Evolutionary conservation across 2,888 invertebrate genomes (phyloP).

Genomic region (Catonia carolina): DNA sequence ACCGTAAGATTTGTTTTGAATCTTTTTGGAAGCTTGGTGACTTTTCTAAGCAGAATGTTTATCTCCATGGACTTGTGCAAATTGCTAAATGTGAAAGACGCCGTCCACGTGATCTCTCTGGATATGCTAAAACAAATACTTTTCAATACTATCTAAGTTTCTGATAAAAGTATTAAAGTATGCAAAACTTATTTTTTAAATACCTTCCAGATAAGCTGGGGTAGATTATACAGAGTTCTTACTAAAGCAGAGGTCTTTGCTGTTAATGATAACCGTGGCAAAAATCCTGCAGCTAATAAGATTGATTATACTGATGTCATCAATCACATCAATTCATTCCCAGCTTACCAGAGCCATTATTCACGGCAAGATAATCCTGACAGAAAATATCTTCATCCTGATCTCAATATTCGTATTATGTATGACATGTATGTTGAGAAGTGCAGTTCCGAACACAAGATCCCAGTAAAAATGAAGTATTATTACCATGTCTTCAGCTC

Average conservation of each 20-base stretch:
- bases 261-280: background rate
- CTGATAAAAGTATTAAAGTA: background rate
- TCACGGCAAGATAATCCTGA: constrained; percentile 7
- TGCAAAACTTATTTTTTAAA: background rate
- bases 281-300: background rate
- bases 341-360: constrained; percentile 7
- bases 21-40: constrained; percentile 3
- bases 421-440: constrained; percentile 8
- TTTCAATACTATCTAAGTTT: too few relatives aligned
- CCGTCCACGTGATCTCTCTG: too few relatives aligned
- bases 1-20: background rate
- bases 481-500: background rate
- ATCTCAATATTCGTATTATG: background rate
- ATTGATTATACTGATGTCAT: background rate
- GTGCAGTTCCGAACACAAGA: background rate
- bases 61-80: constrained; percentile 2
- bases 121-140: too few relatives aligned
- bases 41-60: constrained; percentile 8
- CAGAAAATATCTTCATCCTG: constrained; percentile 10
- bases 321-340: constrained; percentile 6
- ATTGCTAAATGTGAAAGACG: too few relatives aligned
- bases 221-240: background rate
- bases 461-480: background rate
- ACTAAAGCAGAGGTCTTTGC: background rate
- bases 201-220: constrained; percentile 4